Percentiles rank a stretch among this genome's conserved stretches.
phyloP scores from a whole-genome alignment of 2,113 vertebrate species.

The Leptodactylus fuscus region DNA sequence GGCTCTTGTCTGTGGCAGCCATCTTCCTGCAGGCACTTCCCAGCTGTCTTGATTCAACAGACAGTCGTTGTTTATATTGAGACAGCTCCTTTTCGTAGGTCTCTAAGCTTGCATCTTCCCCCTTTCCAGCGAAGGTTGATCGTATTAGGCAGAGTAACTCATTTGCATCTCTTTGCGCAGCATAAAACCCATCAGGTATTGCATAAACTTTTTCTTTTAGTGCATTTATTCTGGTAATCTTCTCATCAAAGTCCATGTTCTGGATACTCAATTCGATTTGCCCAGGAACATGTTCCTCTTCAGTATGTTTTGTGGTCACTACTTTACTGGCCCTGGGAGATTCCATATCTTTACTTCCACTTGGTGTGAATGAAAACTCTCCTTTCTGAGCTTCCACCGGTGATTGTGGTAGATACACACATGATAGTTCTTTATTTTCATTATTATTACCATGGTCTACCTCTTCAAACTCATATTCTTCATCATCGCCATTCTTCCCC shows the following conservation, averaged over 20 bases:
- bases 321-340: conserved; percentile 43
- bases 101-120: conserved; percentile 75
- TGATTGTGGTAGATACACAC: conserved; percentile 66
- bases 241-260: conserved; percentile 79
- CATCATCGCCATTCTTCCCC: conserved; percentile 79
- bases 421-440: conserved; percentile 65
- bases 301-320: conserved; percentile 68
- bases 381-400: conserved; percentile 61
- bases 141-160: conserved; percentile 87
- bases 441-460: conserved; percentile 60
- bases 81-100: conserved; percentile 77
- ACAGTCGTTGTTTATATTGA: conserved; percentile 85
- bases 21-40: conserved; percentile 90
- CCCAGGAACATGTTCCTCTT: conserved; percentile 66
- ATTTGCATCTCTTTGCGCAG: conserved; percentile 90
- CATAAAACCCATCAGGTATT: conserved; percentile 87
- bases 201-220: conserved; percentile 88
- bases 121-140: conserved; percentile 75
- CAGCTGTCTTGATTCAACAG: conserved; percentile 87
- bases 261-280: conserved; percentile 69
- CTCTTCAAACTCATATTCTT: conserved; percentile 78
- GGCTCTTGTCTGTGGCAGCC: conserved; percentile 85
- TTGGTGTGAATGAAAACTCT: conserved; percentile 57
- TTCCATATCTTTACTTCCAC: conserved; percentile 66
- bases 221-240: conserved; percentile 78